Evolutionary conservation across 2,888 invertebrate genomes (phyloP), one percentile per base, ranked within the genome.

Genomic region (Zygaena filipendulae): DNA sequence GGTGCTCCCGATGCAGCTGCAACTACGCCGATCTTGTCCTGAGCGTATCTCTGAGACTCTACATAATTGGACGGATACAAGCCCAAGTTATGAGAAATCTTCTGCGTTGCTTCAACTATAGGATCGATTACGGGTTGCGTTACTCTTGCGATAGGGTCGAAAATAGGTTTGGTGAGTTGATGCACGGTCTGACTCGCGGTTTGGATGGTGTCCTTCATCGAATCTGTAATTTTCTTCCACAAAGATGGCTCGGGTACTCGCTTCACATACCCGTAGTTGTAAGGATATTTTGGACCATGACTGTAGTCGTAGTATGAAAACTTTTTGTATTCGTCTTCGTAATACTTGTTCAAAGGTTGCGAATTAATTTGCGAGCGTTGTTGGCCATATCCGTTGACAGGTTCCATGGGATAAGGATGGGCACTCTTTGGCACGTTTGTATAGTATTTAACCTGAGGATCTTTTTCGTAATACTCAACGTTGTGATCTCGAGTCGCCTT

Each of bases 41-140:
- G 79, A 21, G 79, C 79, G 29, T 79, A 75, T 30, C 61, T 75
- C 40, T 75, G 80, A 21, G 63, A 61, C 42, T 75, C 69, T 22
- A 72, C 56, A 3, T 72, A 59, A 36, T 75, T 70, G 1, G 71
- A 59, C 0, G 66, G 69, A 5, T 84, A 82, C 5, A 90, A 68
- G 1, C 91, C 91, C 22, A 91, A 70, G 55, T 91, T 91, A 40
- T 88, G 84, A 0, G 89, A 87, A 33, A 91, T 90, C 57, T 90
- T 91, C 5, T 90, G 88, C 0, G 90, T 88, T 0, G 90, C 91
- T 61, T 91, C 90, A 1, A 90, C 84, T 16, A 91, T 59, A 1
- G 91, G 90, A 31, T 89, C 89, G 13, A 88, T 72, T 2, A 88
- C 87, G 3, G 87, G 87, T 33, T 84, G 74, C 0, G 87, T 82